Conservation (phyloP, 2,797 vertebrate species). For the Anabacerthia variegaticeps region DNA sequence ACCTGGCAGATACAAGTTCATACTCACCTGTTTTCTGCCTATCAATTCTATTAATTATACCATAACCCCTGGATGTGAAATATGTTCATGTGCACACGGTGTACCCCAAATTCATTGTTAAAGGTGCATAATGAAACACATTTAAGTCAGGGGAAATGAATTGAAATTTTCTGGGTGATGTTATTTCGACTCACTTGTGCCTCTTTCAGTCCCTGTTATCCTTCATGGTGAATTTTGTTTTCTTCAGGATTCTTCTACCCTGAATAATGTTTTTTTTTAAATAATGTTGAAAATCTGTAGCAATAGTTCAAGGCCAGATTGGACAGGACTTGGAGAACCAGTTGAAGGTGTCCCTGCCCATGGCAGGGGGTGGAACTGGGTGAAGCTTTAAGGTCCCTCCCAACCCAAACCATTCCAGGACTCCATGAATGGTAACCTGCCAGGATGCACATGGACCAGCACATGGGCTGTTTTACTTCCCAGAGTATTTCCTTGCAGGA, state of each 20-base stretch:
- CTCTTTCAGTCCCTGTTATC: not conserved
- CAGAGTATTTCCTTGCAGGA: not conserved
- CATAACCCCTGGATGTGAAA: not conserved
- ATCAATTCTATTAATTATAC: not conserved
- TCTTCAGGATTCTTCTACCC: not conserved
- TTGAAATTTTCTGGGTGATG: not conserved
- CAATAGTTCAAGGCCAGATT: not conserved
- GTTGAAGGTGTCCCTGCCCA: not conserved
- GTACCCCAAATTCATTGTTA: not conserved
- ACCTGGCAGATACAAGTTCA: not conserved
- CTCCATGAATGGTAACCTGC: not conserved
- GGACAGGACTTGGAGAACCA: not conserved
- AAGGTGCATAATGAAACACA: not conserved
- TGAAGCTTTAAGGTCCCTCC: not conserved
- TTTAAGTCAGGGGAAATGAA: not conserved
- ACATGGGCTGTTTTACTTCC: not conserved
- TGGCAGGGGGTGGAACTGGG: not conserved
- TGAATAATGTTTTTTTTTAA: not conserved
- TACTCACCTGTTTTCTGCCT: not conserved
- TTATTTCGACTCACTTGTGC: not conserved
- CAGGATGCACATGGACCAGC: not conserved
- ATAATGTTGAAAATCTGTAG: not conserved
- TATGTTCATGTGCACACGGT: not conserved
- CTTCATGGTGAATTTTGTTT: not conserved
- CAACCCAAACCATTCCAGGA: not conserved